phyloP scores from a whole-genome alignment of 2,113 vertebrate species.

The Cygnus buccinator region DNA sequence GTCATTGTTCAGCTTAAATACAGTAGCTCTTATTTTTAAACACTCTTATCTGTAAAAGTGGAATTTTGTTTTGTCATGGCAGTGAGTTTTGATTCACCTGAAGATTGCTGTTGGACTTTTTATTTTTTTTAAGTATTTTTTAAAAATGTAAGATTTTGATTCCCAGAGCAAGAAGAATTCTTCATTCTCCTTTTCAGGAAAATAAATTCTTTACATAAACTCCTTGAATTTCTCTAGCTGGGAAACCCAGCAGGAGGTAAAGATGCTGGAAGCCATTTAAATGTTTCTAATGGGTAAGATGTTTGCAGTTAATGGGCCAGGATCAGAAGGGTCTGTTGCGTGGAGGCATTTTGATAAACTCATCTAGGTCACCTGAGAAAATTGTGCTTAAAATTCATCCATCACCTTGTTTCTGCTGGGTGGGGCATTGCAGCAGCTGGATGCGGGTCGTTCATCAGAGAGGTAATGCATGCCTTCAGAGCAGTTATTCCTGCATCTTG shows the following conservation, averaged over 20 bases:
- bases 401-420: background rate
- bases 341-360: background rate
- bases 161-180: background rate
- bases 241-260: slow-evolving; percentile 35
- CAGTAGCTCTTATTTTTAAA: background rate
- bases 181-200: background rate
- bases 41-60: background rate
- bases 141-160: background rate
- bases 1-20: background rate
- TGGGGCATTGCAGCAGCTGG: background rate
- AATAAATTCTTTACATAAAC: background rate
- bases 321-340: background rate
- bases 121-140: background rate
- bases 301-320: background rate
- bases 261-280: slow-evolving; percentile 24
- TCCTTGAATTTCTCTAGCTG: background rate
- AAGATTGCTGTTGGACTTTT: background rate
- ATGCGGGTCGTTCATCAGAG: background rate
- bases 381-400: background rate
- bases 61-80: slow-evolving; percentile 25
- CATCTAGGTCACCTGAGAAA: background rate
- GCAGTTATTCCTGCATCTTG: background rate
- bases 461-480: background rate
- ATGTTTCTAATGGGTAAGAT: background rate
- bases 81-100: background rate